These are phyloP conservation scores for Silvanus unidentatus DNA, from an alignment of 2,888 invertebrate genomes.

Conservation along the genomic window DNA sequence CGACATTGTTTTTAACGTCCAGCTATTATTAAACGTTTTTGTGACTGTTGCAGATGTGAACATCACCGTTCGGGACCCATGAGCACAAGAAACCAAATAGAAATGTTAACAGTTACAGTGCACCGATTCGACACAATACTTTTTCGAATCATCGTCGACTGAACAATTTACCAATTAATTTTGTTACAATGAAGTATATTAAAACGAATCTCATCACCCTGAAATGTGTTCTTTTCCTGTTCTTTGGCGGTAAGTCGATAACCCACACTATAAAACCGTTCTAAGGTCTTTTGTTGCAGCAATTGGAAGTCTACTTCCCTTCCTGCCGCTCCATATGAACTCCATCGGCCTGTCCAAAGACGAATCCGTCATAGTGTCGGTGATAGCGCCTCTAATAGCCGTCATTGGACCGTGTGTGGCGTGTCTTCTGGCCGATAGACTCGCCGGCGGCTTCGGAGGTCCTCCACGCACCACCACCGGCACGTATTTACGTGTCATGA, in stretches of 20 bases:
- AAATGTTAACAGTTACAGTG: slow-evolving; percentile 14
- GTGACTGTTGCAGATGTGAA: slow-evolving; percentile 24
- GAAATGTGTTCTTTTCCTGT: slow-evolving; percentile 74
- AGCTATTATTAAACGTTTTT: slow-evolving; percentile 6
- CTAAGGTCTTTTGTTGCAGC: too few relatives aligned
- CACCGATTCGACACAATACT: slow-evolving; percentile 1
- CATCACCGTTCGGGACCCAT: background rate
- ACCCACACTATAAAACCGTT: background rate
- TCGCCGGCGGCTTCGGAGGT: slow-evolving; percentile 47
- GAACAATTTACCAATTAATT: background rate
- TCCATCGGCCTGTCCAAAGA: slow-evolving; percentile 65
- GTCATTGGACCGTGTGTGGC: slow-evolving; percentile 71
- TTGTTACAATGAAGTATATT: slow-evolving; percentile 46
- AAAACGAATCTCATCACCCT: slow-evolving; percentile 70
- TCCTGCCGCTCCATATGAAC: slow-evolving; percentile 73
- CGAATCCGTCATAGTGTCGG: slow-evolving; percentile 72
- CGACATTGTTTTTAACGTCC: slow-evolving; percentile 4
- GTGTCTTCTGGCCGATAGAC: slow-evolving; percentile 73
- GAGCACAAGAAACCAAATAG: slow-evolving; percentile 12
- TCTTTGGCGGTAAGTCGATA: slow-evolving; percentile 61
- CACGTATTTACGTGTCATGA: slow-evolving; percentile 60
- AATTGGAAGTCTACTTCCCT: slow-evolving; percentile 74
- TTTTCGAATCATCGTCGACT: slow-evolving; percentile 3
- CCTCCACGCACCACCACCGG: slow-evolving; percentile 49
- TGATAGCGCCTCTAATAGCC: slow-evolving; percentile 72